phyloP scores from a whole-genome alignment of 2,888 invertebrate species.

The Muschampia plurimacula region DNA sequence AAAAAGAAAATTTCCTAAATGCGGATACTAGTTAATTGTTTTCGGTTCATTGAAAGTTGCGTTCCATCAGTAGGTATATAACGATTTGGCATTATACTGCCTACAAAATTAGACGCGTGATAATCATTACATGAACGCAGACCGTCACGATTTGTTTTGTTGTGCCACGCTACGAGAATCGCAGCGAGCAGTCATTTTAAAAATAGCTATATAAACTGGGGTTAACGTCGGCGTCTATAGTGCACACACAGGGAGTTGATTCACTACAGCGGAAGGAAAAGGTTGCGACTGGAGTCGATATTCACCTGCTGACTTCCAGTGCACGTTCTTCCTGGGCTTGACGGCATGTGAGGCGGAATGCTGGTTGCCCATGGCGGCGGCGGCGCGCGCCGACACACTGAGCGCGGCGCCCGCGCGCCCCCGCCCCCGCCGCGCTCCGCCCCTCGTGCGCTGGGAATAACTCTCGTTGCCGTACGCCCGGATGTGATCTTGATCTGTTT shows the following conservation, averaged over 20 bases:
- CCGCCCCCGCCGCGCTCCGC: conserved; percentile 56
- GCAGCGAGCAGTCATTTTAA: conserved; percentile 77
- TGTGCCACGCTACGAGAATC: conserved; percentile 79
- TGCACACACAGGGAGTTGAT: conserved; percentile 42
- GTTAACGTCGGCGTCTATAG: conserved; percentile 51
- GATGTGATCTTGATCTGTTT: conserved; percentile 71
- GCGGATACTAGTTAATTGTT: conserved; percentile 6
- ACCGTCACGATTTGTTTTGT: conserved; percentile 83
- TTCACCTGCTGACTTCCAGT: conserved; percentile 95
- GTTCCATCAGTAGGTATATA: conserved; percentile 55
- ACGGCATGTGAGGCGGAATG: conserved; percentile 78
- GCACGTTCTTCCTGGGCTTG: conserved; percentile 91
- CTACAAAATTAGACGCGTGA: conserved; percentile 79
- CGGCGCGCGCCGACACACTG: conserved; percentile 82
- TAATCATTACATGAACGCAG: conserved; percentile 80
- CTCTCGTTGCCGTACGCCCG: conserved; percentile 65
- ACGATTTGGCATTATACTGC: conserved; percentile 73
- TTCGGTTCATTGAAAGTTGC: conserved; percentile 46
- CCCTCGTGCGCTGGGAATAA: conserved; percentile 72
- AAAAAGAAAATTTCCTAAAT: not conserved
- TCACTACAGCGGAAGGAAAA: conserved; percentile 40
- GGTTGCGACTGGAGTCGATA: conserved; percentile 48
- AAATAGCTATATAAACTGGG: conserved; percentile 72
- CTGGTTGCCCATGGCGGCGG: conserved; percentile 84
- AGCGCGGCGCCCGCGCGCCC: conserved; percentile 62